phyloP scores from a whole-genome alignment of 1,140 invertebrate species.

The Drosophila eugracilis region DNA sequence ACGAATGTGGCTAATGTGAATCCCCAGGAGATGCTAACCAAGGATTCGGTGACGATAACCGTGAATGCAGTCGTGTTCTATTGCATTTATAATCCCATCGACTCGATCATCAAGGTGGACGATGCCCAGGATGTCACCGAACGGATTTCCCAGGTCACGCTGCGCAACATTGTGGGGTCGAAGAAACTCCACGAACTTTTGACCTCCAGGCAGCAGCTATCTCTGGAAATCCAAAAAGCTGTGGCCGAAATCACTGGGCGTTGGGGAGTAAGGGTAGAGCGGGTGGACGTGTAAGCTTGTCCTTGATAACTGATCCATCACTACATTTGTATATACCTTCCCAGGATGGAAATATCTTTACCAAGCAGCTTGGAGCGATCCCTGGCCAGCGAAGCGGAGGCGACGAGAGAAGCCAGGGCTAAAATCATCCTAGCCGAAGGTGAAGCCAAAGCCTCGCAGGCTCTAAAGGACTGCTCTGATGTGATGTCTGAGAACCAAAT shows the following conservation, averaged over 20 bases:
- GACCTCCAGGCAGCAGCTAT: constrained; percentile 54
- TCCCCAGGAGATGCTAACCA: constrained; percentile 89
- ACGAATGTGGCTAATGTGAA: constrained; percentile 91
- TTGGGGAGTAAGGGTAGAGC: constrained; percentile 97
- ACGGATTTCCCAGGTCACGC: constrained; percentile 86
- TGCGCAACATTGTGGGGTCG: constrained; percentile 92
- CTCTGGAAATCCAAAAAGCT: constrained; percentile 43
- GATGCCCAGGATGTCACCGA: constrained; percentile 90
- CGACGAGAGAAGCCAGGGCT: constrained; percentile 88
- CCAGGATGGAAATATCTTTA: constrained; percentile 94
- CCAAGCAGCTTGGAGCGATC: constrained; percentile 92
- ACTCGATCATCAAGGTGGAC: constrained; percentile 93
- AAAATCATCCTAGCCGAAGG: constrained; percentile 94
- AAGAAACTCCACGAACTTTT: constrained; percentile 88
- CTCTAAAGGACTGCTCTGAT: constrained; percentile 95
- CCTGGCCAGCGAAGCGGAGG: constrained; percentile 94
- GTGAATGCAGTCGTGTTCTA: constrained; percentile 93
- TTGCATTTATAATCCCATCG: constrained; percentile 90
- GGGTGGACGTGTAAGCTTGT: constrained; percentile 95
- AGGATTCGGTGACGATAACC: constrained; percentile 91
- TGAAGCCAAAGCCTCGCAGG: constrained; percentile 94
- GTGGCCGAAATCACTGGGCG: constrained; percentile 85
- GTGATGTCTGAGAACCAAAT: constrained; percentile 95
- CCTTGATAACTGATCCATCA: too few relatives aligned
- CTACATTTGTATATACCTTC: too few relatives aligned